These are phyloP conservation scores for Lytechinus pictus DNA, from an alignment of 35 echinoderm and acorn worm genomes.

Conservation along the genomic window DNA sequence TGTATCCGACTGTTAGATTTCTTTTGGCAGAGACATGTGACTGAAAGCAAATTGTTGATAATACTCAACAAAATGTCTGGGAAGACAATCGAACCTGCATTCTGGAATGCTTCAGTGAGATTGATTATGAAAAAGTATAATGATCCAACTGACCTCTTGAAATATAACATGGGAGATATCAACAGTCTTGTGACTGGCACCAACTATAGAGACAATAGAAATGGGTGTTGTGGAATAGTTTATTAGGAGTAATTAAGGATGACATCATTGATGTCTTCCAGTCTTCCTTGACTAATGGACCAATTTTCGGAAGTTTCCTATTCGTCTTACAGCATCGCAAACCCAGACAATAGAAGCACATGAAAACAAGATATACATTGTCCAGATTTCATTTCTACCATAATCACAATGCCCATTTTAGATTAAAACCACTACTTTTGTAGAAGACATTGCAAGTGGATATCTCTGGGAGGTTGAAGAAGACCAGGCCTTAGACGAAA, in stretches of 20 bases:
- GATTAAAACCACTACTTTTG: not conserved
- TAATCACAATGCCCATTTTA: not conserved
- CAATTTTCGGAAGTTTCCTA: conserved; percentile 37
- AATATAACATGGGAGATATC: not conserved
- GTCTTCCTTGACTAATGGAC: conserved; percentile 35
- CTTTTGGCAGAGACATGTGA: not conserved
- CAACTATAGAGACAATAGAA: not conserved
- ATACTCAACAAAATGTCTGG: not conserved
- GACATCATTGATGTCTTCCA: conserved; percentile 33
- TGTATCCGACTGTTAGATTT: not conserved
- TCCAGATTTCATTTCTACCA: conserved; percentile 23
- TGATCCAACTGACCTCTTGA: not conserved
- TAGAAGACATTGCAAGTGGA: not conserved
- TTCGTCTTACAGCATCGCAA: not conserved
- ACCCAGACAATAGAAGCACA: not conserved
- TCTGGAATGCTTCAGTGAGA: not conserved
- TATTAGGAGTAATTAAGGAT: not conserved
- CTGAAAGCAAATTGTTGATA: not conserved
- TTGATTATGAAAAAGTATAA: not conserved
- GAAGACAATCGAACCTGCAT: not conserved
- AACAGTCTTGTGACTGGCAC: not conserved
- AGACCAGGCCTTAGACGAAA: conserved; percentile 5
- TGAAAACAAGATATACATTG: conserved; percentile 22
- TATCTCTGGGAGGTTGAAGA: not conserved
- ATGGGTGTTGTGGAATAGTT: not conserved